Evolutionary conservation across 2,888 invertebrate genomes (phyloP).

Genomic region (Drosophila nr. medialis): DNA sequence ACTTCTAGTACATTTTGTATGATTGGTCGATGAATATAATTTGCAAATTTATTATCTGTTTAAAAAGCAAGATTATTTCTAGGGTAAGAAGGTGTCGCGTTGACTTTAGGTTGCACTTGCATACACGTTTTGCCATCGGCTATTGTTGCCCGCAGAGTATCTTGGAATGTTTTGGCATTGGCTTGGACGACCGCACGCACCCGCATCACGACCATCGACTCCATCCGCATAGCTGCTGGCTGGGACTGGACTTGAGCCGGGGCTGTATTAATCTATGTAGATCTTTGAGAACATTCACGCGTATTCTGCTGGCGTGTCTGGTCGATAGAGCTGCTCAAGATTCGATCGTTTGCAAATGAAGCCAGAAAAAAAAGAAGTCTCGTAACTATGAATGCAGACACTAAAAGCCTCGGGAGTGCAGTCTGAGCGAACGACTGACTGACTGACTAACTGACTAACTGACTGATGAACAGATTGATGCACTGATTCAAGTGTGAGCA

Average conservation of each 20-base stretch:
- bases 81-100: slow-evolving; percentile 27
- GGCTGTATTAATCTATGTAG: slow-evolving; percentile 32
- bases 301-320: slow-evolving; percentile 30
- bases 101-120: not conserved
- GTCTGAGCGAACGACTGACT: slow-evolving; percentile 10
- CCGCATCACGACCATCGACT: slow-evolving; percentile 34
- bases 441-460: slow-evolving; percentile 18
- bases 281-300: slow-evolving; percentile 39
- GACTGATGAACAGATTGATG: slow-evolving; percentile 61
- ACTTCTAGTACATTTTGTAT: not conserved
- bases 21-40: not conserved
- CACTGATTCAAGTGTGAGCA: slow-evolving; percentile 61
- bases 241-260: slow-evolving; percentile 14
- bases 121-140: slow-evolving; percentile 9
- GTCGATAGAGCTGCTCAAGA: slow-evolving; percentile 39
- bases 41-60: not conserved
- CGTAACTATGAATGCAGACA: slow-evolving; percentile 45
- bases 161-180: slow-evolving; percentile 29
- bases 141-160: slow-evolving; percentile 38
- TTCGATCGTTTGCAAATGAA: slow-evolving; percentile 52
- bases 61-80: not conserved
- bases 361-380: slow-evolving; percentile 44
- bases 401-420: slow-evolving; percentile 34
- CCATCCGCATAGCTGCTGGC: slow-evolving; percentile 4
- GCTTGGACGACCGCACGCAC: slow-evolving; percentile 23